Evolutionary conservation across 2,797 vertebrate genomes (phyloP).

Genomic region (Falco peregrinus): DNA sequence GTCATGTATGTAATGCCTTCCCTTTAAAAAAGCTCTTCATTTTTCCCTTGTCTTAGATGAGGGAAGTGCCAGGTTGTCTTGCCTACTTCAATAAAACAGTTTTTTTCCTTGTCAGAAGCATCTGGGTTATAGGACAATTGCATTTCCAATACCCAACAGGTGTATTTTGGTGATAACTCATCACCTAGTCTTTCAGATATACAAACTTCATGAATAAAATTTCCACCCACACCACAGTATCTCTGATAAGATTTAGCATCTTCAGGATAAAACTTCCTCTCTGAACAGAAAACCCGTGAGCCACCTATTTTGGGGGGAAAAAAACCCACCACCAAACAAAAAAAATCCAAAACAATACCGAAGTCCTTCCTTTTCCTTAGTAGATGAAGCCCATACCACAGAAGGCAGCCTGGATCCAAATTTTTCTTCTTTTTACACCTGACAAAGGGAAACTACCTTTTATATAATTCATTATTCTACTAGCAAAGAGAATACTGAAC

Average conservation of each 20-base stretch:
- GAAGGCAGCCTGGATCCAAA: neutral
- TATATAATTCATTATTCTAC: neutral
- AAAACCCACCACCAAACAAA: neutral
- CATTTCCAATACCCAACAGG: neutral
- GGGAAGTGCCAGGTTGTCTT: neutral
- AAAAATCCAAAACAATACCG: neutral
- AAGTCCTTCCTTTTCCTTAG: neutral
- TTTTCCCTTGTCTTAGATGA: neutral
- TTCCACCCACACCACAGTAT: neutral
- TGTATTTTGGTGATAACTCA: neutral
- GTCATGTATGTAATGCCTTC: neutral
- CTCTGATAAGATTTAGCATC: neutral
- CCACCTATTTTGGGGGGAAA: neutral
- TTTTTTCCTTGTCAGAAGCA: neutral
- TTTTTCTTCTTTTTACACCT: neutral
- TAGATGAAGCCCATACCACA: neutral
- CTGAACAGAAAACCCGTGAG: neutral
- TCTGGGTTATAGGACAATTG: neutral
- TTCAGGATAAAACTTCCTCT: neutral
- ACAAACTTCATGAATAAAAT: neutral
- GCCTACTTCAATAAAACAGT: neutral
- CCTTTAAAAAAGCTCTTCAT: neutral
- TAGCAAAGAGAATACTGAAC: neutral
- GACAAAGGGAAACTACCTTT: neutral
- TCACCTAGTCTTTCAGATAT: neutral